A percentile compares a stretch with the other conserved stretches of the same genome.
These are phyloP conservation scores for Dromiciops gliroides DNA, from an alignment of 2,113 vertebrate genomes.

Conservation along the genomic window DNA sequence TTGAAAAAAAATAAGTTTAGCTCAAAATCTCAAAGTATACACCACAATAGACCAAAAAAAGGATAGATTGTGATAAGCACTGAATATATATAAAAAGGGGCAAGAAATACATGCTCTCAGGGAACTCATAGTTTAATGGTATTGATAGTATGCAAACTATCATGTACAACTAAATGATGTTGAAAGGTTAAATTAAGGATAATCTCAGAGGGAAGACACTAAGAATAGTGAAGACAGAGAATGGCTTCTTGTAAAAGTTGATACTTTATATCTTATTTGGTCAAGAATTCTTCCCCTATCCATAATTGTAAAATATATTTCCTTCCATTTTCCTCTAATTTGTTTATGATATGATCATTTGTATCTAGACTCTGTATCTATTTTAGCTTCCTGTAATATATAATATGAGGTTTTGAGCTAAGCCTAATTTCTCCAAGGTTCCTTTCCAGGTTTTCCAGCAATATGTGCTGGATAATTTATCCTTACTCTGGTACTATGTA, in stretches of 20 bases:
- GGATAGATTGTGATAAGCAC: background rate
- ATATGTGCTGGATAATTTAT: background rate
- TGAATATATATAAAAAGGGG: background rate
- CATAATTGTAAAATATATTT: background rate
- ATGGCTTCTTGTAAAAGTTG: background rate
- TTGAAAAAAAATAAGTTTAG: background rate
- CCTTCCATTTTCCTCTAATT: background rate
- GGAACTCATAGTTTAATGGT: background rate
- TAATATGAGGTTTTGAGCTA: background rate
- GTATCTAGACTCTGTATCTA: background rate
- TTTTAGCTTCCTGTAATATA: background rate
- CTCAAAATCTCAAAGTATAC: background rate
- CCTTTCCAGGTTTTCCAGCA: background rate
- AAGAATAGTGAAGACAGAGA: background rate
- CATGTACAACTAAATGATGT: background rate
- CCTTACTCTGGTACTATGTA: background rate
- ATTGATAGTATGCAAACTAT: background rate
- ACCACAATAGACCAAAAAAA: background rate
- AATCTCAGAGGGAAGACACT: background rate
- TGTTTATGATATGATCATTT: background rate
- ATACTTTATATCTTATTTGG: background rate
- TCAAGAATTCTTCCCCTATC: background rate
- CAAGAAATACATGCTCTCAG: background rate
- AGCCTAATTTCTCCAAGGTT: background rate
- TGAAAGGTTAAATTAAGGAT: background rate